Evolutionary conservation across 1,140 invertebrate species (phyloP).

Genomic region (Drosophila nigrodunni): DNA sequence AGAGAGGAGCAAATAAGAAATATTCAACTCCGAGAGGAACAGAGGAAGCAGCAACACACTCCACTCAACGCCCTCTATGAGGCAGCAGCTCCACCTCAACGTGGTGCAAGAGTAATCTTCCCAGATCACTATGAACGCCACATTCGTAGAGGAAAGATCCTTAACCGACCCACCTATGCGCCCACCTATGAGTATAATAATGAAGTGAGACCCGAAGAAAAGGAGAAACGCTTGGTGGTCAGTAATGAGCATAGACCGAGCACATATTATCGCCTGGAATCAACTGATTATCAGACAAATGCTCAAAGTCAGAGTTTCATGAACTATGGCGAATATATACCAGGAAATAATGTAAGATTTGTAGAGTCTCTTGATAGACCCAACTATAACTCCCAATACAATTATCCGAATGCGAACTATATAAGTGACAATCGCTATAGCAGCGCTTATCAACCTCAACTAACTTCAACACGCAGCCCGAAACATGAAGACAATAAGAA

Average conservation of each 20-base stretch:
- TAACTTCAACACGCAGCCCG: conserved; percentile 35
- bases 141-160: conserved; percentile 70
- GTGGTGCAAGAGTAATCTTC: conserved; percentile 65
- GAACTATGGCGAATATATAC: conserved; percentile 67
- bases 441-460: conserved; percentile 60
- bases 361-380: conserved; percentile 28
- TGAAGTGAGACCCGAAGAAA: conserved; percentile 15
- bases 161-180: conserved; percentile 73
- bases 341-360: conserved; percentile 52
- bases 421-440: conserved; percentile 71
- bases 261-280: conserved; percentile 53
- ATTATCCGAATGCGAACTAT: conserved; percentile 72
- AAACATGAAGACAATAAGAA: conserved; percentile 72
- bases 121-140: conserved; percentile 72
- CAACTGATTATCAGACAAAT: conserved; percentile 19
- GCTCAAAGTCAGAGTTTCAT: conserved; percentile 31
- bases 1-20: conserved; percentile 16
- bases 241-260: conserved; percentile 59
- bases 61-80: conserved; percentile 65
- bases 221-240: conserved; percentile 68
- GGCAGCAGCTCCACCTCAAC: conserved; percentile 64
- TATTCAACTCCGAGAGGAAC: conserved; percentile 14
- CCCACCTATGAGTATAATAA: conserved; percentile 64
- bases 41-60: conserved; percentile 7
- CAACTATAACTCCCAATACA: conserved; percentile 40